Conservation (phyloP, 2,113 vertebrate genomes). For the Pongo abelii region DNA sequence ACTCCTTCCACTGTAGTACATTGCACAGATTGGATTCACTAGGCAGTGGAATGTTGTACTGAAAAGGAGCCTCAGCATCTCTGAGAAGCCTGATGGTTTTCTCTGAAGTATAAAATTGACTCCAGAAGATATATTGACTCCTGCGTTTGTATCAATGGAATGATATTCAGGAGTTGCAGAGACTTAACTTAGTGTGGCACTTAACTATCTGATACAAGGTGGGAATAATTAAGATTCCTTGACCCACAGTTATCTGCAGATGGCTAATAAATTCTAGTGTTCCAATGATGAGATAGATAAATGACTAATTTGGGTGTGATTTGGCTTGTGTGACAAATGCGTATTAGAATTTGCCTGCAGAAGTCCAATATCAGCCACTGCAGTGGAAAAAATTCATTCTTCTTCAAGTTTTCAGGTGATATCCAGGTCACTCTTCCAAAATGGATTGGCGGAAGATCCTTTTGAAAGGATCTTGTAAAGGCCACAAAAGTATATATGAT, state of each 20-base stretch:
- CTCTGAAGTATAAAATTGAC: background rate
- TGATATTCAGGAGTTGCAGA: background rate
- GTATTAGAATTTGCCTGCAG: background rate
- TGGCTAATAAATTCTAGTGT: background rate
- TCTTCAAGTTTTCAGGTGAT: background rate
- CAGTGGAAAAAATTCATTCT: conserved; percentile 15
- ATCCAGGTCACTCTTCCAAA: background rate
- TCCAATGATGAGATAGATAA: background rate
- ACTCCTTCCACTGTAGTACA: background rate
- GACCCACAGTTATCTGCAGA: background rate
- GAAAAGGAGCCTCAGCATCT: background rate
- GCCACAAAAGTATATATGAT: background rate
- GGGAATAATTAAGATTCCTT: background rate
- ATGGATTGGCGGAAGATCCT: background rate
- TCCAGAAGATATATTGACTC: background rate
- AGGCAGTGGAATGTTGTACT: background rate
- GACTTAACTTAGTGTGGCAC: background rate
- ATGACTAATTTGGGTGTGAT: background rate
- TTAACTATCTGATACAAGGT: background rate
- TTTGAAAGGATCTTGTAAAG: background rate
- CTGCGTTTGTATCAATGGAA: background rate
- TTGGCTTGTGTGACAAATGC: background rate
- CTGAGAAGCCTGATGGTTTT: background rate
- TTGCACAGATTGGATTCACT: background rate
- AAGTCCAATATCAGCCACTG: background rate